Conservation (phyloP, 2,888 invertebrate genomes). For the Epicampocera succincta region DNA sequence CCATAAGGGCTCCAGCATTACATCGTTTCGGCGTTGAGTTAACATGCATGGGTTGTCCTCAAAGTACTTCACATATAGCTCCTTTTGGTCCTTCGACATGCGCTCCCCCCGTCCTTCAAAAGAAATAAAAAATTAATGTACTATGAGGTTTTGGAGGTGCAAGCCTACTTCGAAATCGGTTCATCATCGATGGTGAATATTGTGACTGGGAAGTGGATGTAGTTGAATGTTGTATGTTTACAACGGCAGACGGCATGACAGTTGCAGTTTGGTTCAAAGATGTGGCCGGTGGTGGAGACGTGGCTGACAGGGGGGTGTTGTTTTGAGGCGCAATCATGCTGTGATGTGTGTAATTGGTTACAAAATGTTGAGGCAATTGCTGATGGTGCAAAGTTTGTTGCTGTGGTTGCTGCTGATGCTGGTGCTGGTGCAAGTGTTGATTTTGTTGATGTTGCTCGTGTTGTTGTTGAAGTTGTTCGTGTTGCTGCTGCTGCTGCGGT, state of each 20-base stretch:
- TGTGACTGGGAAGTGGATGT: constrained; percentile 71
- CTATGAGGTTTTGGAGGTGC: not conserved
- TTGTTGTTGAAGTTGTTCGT: constrained; percentile 71
- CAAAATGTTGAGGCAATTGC: constrained; percentile 65
- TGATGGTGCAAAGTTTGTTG: constrained; percentile 71
- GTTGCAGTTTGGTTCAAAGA: constrained; percentile 26
- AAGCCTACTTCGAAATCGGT: constrained; percentile 75
- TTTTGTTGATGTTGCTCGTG: constrained; percentile 68
- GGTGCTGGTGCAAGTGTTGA: constrained; percentile 70
- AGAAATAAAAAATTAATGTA: constrained; percentile 25
- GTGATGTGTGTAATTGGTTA: constrained; percentile 57
- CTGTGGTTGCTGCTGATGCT: constrained; percentile 72
- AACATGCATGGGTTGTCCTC: constrained; percentile 79
- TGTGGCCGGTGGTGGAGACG: constrained; percentile 38
- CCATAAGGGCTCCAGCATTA: constrained; percentile 77
- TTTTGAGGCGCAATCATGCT: constrained; percentile 54
- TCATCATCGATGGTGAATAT: constrained; percentile 77
- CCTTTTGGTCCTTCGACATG: constrained; percentile 79
- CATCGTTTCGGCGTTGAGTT: constrained; percentile 77
- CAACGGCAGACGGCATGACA: constrained; percentile 52
- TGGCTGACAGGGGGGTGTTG: constrained; percentile 41
- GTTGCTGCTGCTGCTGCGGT: constrained; percentile 66
- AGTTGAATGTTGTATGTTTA: constrained; percentile 72
- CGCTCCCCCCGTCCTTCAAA: constrained; percentile 77
- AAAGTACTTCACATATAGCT: constrained; percentile 78